phyloP scores from a whole-genome alignment of 2,797 vertebrate species.

The Bovichtus variegatus region DNA sequence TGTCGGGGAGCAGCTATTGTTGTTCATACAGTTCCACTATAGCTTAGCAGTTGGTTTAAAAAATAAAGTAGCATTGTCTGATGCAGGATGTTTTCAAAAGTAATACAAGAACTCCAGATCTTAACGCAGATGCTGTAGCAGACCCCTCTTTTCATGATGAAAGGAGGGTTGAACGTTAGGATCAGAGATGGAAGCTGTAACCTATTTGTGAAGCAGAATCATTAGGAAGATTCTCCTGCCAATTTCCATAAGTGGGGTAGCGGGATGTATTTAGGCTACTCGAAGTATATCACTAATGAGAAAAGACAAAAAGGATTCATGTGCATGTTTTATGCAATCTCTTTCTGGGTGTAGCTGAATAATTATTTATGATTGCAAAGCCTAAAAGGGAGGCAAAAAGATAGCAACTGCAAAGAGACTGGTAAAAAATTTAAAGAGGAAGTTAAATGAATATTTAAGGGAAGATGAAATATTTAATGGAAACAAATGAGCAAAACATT shows the following conservation, averaged over 20 bases:
- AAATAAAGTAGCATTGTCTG: slow-evolving; percentile 37
- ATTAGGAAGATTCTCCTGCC: slow-evolving; percentile 78
- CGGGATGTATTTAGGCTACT: slow-evolving; percentile 87
- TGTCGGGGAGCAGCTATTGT: not conserved
- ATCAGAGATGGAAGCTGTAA: slow-evolving; percentile 72
- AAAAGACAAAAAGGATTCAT: slow-evolving; percentile 88
- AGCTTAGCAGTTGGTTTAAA: slow-evolving; percentile 29
- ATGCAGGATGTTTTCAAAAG: slow-evolving; percentile 49
- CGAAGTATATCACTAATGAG: slow-evolving; percentile 88
- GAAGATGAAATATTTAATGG: slow-evolving; percentile 88
- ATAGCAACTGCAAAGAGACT: slow-evolving; percentile 81
- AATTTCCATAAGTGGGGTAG: slow-evolving; percentile 86
- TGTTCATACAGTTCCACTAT: not conserved
- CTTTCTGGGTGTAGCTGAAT: slow-evolving; percentile 86
- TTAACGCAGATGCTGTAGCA: slow-evolving; percentile 19
- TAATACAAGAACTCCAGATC: slow-evolving; percentile 40
- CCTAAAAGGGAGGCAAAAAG: slow-evolving; percentile 83
- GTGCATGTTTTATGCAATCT: slow-evolving; percentile 88
- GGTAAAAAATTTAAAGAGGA: slow-evolving; percentile 87
- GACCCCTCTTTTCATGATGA: slow-evolving; percentile 68
- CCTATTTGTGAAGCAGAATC: slow-evolving; percentile 81
- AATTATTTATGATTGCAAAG: slow-evolving; percentile 88
- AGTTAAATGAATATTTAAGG: slow-evolving; percentile 90
- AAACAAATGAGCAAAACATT: slow-evolving; percentile 90
- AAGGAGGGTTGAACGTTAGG: slow-evolving; percentile 60